These are phyloP conservation scores for Eupithecia subfuscata DNA, from an alignment of 2,888 invertebrate species.

Conservation along the genomic window DNA sequence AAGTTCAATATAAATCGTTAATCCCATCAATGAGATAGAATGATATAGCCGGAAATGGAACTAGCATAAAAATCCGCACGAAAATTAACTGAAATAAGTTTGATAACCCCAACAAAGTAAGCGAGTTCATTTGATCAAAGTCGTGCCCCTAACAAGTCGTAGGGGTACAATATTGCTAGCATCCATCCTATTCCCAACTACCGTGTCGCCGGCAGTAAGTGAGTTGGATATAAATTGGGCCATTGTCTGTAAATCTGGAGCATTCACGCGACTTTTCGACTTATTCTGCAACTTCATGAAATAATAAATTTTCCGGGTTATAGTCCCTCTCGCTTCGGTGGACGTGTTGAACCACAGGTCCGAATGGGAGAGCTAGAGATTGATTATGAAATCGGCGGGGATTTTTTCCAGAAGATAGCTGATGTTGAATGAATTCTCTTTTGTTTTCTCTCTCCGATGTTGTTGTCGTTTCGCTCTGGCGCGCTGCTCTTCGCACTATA, in stretches of 20 bases:
- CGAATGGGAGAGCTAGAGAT: conserved; percentile 60
- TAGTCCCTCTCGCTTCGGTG: conserved; percentile 50
- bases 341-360: conserved; percentile 44
- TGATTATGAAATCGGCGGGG: conserved; percentile 68
- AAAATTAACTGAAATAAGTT: conserved; percentile 4
- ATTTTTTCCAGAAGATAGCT: conserved; percentile 70
- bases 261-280: conserved; percentile 70
- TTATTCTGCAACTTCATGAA: conserved; percentile 70
- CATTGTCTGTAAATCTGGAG: conserved; percentile 84
- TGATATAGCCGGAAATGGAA: background rate
- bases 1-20: background rate
- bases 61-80: background rate
- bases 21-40: background rate
- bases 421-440: conserved; percentile 76
- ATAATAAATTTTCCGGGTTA: conserved; percentile 54
- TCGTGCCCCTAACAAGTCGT: conserved; percentile 19
- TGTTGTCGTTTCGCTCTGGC: conserved; percentile 71
- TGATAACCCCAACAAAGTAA: conserved; percentile 6
- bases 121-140: conserved; percentile 26
- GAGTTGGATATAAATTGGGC: conserved; percentile 84
- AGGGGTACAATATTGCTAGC: conserved; percentile 48
- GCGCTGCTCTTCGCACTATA: conserved; percentile 67
- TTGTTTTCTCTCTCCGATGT: conserved; percentile 73
- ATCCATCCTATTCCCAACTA: conserved; percentile 63
- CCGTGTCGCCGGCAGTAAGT: conserved; percentile 74